Percentiles rank a stretch among this genome's conserved stretches.
phyloP scores from a whole-genome alignment of 2,888 invertebrate genomes.

The Ditula angustiorana region DNA sequence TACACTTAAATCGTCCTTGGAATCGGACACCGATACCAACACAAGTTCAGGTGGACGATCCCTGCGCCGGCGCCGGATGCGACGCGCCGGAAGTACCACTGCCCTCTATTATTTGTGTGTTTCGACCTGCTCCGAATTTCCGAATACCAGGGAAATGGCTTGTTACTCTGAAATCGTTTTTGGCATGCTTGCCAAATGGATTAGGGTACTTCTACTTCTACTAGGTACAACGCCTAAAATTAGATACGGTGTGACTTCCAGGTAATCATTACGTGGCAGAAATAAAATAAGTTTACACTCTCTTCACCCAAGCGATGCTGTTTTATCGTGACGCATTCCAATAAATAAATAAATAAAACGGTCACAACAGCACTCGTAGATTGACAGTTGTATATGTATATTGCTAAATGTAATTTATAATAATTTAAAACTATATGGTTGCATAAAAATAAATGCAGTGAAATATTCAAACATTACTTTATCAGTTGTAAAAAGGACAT shows the following conservation, averaged over 20 bases:
- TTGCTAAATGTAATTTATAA: no score
- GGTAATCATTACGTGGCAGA: neutral
- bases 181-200: neutral
- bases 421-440: no score
- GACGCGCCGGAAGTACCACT: constrained; percentile 36
- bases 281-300: neutral
- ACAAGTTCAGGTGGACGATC: no score
- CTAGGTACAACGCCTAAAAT: neutral
- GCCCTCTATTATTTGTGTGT: constrained; percentile 36
- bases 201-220: neutral
- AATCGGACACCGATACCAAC: constrained; percentile 6
- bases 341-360: no score
- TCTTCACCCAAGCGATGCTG: neutral
- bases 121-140: constrained; percentile 32
- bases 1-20: neutral
- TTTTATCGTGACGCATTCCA: no score
- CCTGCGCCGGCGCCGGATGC: neutral
- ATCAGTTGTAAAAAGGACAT: no score
- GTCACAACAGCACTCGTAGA: no score
- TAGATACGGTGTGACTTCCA: neutral
- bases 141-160: neutral
- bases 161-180: neutral
- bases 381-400: no score
- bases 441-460: no score
- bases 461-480: no score